Percentiles rank a stretch among this genome's conserved stretches.
Conservation (phyloP, 2,888 invertebrate genomes). For the Aporophyla lueneburgensis region DNA sequence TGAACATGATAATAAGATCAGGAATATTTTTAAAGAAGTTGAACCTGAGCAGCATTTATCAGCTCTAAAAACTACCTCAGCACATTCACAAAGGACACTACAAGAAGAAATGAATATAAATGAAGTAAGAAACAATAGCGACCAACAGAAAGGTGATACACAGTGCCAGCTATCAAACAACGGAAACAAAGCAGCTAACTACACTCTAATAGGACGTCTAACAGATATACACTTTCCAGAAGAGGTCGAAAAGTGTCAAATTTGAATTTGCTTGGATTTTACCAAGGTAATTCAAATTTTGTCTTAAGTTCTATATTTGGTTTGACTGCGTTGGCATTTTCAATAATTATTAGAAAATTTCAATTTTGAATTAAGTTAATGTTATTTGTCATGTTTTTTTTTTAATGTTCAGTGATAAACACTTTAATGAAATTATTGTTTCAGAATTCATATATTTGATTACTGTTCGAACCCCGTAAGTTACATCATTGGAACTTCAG, state of each 20-base stretch:
- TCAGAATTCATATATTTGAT: too few relatives aligned
- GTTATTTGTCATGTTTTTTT: constrained; percentile 40
- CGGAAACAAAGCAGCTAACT: constrained; percentile 87
- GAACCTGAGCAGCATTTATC: constrained; percentile 59
- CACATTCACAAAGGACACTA: constrained; percentile 82
- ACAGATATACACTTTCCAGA: constrained; percentile 78
- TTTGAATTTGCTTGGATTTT: constrained; percentile 68
- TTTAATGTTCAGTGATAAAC: not conserved
- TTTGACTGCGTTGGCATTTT: constrained; percentile 70
- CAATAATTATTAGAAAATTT: not conserved
- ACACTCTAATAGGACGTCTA: constrained; percentile 87
- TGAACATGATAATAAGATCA: not conserved
- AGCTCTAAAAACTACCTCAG: constrained; percentile 65
- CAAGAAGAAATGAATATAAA: constrained; percentile 82
- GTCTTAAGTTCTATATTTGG: constrained; percentile 74
- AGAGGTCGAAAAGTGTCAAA: constrained; percentile 70
- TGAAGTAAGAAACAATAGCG: constrained; percentile 81
- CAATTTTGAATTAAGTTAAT: constrained; percentile 4
- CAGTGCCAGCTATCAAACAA: constrained; percentile 89
- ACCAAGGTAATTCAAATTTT: constrained; percentile 72
- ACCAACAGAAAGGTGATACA: constrained; percentile 87
- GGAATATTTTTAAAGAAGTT: accelerated
- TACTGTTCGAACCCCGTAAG: too few relatives aligned
- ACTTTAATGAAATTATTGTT: too few relatives aligned
- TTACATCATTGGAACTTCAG: too few relatives aligned